Percentiles rank a stretch among this genome's conserved stretches.
Evolutionary conservation across 2,797 vertebrate genomes (phyloP).

Genomic region (Darevskia nairensis): DNA sequence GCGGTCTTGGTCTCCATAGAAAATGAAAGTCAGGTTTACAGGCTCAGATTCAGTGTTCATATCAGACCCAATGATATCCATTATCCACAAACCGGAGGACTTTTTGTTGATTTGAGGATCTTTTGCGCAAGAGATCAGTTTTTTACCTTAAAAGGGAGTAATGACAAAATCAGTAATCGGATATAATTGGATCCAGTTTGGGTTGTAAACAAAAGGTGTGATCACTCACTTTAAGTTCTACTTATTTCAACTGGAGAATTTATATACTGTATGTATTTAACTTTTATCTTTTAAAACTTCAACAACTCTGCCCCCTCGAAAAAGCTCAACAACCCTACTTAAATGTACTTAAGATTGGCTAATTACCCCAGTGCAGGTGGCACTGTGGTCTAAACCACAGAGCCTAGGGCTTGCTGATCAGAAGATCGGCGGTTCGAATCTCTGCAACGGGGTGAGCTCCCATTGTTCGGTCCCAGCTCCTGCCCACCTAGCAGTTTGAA

Average conservation of each 20-base stretch:
- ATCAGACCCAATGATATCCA: constrained; percentile 64
- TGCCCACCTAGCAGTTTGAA: no score
- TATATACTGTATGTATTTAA: background rate
- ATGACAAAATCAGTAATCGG: constrained; percentile 40
- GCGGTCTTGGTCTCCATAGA: constrained; percentile 50
- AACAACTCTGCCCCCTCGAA: no score
- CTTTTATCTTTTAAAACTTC: background rate
- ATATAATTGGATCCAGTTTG: constrained; percentile 13
- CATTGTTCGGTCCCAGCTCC: no score
- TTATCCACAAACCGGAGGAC: constrained; percentile 65
- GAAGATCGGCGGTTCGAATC: no score
- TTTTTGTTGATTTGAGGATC: constrained; percentile 40
- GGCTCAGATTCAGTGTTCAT: constrained; percentile 45
- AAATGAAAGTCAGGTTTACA: constrained; percentile 56
- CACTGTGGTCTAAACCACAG: no score
- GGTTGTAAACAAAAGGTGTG: constrained; percentile 20
- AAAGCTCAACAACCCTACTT: no score
- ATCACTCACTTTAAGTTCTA: background rate
- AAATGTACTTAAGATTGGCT: background rate
- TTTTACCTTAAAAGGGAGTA: constrained; percentile 67
- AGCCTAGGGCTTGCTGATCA: no score
- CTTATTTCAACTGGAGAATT: background rate
- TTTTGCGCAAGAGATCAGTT: constrained; percentile 50
- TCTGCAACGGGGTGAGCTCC: no score
- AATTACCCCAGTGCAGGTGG: background rate